Percentiles rank a stretch among this genome's conserved stretches.
These are phyloP conservation scores for Epizoanthus rinbou DNA, from an alignment of 92 coral and sea anemone genomes.

Conservation along the genomic window DNA sequence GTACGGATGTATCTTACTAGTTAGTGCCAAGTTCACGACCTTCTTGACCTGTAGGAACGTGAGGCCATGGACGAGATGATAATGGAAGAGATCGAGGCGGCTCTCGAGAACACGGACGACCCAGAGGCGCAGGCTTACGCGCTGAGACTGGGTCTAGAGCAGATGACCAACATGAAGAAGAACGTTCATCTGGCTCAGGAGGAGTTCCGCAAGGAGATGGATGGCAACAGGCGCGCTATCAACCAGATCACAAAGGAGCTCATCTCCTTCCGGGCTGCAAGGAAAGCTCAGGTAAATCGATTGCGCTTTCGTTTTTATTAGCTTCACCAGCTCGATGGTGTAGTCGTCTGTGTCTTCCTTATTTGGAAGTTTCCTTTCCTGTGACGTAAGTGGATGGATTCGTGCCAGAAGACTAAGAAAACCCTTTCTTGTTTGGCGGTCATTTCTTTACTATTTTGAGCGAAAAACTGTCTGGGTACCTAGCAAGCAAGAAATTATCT, in stretches of 20 bases:
- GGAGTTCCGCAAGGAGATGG: conserved; percentile 87
- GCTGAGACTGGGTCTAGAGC: conserved; percentile 87
- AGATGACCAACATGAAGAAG: conserved; percentile 83
- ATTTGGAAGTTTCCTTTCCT: background rate
- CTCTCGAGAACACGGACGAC: conserved; percentile 87
- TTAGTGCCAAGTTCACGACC: background rate
- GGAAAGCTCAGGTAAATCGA: conserved; percentile 80
- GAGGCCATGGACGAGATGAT: conserved; percentile 93
- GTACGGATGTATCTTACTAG: background rate
- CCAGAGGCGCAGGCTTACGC: conserved; percentile 90
- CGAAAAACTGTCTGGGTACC: too few species aligned
- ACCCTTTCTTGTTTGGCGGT: background rate
- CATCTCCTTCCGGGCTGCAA: conserved; percentile 82
- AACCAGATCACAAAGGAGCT: conserved; percentile 78
- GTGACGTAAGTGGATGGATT: too few species aligned
- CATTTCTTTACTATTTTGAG: too few species aligned
- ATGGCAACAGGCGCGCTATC: conserved; percentile 75
- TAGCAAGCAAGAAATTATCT: too few species aligned
- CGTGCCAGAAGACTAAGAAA: too few species aligned
- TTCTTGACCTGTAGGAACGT: conserved; percentile 34
- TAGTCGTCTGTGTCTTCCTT: background rate
- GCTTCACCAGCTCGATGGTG: background rate
- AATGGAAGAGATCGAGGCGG: conserved; percentile 92
- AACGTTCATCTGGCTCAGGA: conserved; percentile 73
- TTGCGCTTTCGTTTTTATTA: too few species aligned